Evolutionary conservation across 1,140 invertebrate genomes (phyloP), one percentile per base, ranked within the genome.

Genomic region (Nasonia giraulti): DNA sequence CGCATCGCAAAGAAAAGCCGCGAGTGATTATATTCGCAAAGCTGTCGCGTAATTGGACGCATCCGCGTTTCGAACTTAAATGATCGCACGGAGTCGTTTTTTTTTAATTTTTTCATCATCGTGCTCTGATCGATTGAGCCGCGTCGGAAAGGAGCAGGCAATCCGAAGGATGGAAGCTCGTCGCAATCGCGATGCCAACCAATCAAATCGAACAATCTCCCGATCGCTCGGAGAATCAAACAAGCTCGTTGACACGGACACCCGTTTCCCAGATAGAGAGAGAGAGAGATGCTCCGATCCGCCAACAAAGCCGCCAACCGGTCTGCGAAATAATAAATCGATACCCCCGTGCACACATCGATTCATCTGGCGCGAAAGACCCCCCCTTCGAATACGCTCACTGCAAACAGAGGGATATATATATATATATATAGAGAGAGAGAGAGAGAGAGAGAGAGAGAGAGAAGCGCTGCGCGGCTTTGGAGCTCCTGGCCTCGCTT

Each of bases 271-370:
- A 20, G 2, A 50, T 12, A 55, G 50, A 55, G 50, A 55, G 50
- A 55, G 1, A 62, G 14, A 62, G 55, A 62, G 55, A 62, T 20
- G 55, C 55, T n/a, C 8, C 23, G 27, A 27, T 10, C 8, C 8
- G 33, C 14, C 55, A 79, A 79, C 55, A 66, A 68, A 79, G 55
- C 31, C 2, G 31, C 17, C 20, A 20, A 31, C 37, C 11, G 33
- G 20, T 62, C 20, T 62, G 37, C 33, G 37, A 80, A 80, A 80
- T 80, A 80, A 80, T 80, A 68, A 80, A 80, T 66, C 77, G 66
- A 80, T 62, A 31, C 20, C 55, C 20, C 17, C 50, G 3, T 17
- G 17, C 17, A 7, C 55, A 62, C 6, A 37, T 31, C 47, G 76
- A 62, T 62, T 27, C 62, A 62, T 62, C 55, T 7, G 6, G 17